These are phyloP conservation scores for Varroa destructor DNA, from an alignment of 1,140 invertebrate species.

Conservation along the genomic window DNA sequence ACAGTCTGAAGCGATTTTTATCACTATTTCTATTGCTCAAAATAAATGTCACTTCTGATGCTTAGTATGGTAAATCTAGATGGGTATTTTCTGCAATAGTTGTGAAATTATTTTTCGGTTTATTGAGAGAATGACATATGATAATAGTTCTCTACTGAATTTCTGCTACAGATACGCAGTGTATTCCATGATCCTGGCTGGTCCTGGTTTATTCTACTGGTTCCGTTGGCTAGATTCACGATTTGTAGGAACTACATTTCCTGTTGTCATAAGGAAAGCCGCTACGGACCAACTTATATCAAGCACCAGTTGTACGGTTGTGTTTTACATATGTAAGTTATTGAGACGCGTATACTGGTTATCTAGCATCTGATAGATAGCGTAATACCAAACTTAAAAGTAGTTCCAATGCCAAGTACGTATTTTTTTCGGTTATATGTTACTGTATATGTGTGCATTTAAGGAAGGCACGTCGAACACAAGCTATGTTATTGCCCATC, in stretches of 20 bases:
- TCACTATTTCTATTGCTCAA: too few species aligned
- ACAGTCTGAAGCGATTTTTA: too few species aligned
- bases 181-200: slow-evolving; percentile 3
- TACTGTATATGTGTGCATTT: too few species aligned
- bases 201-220: slow-evolving; percentile 44
- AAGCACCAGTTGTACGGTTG: slow-evolving; percentile 53
- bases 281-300: slow-evolving; percentile 60
- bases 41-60: too few species aligned
- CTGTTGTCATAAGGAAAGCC: slow-evolving; percentile 54
- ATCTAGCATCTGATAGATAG: too few species aligned
- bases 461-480: too few species aligned
- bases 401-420: too few species aligned
- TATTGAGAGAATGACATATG: not conserved
- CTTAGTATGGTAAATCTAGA: too few species aligned
- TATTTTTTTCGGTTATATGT: too few species aligned
- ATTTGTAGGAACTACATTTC: slow-evolving; percentile 51
- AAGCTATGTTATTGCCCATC: too few species aligned
- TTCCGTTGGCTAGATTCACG: slow-evolving; percentile 60
- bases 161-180: not conserved
- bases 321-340: slow-evolving; percentile 55
- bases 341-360: not conserved
- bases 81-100: too few species aligned
- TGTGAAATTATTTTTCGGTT: not conserved
- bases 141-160: not conserved
- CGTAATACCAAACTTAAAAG: too few species aligned